Base-by-base conservation (phyloP, 1,140 invertebrate species). In the Zaprionus davidi region DNA sequence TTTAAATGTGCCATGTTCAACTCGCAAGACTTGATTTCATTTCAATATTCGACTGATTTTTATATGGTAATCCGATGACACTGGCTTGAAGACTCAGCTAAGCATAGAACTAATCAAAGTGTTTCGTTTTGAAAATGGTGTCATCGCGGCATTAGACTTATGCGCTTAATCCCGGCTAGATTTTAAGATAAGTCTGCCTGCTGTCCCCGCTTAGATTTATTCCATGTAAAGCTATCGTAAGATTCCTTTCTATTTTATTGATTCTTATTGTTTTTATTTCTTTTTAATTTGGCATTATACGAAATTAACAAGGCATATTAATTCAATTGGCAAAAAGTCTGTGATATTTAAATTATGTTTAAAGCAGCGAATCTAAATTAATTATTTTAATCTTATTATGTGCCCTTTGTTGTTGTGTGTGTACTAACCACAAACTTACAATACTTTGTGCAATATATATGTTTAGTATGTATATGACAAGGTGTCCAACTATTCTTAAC, bases 281-380 rank as follows among this genome's bases (percentile, higher is more conserved):
- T 15, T 24, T 62, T 71, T 68, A 51, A 15, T 57, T 84, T 55
- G 78, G 85, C 71, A 90, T 20, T 67, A 55, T 55, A 63, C 81
- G 76, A 87, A 87, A 90, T 90, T 84, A 57, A 81, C 53, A 76
- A 81, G 55, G 49, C 49, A 78, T 84, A 84, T 87, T 81, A 81
- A 82, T 87, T 87, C 72, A 87, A 87, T 87, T 87, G 84, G 84
- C 84, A 87, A 87, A 87, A 84, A 82, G 84, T 87, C 84, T 87
- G 84, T 87, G 84, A 87, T 87, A 87, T 87, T 87, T 87, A 79
- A 88, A 87, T 87, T 90, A 81, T 84, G 78, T 87, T 88, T 71
- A 71, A 78, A 79, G 28, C 38, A 74, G 46, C 71, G 56, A 90
- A 88, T 84, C 75, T 81, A 31, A 73, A 81, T 76, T 87, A 53